Conservation (phyloP, 2,888 invertebrate species). For the Hoplodrina blanda region DNA sequence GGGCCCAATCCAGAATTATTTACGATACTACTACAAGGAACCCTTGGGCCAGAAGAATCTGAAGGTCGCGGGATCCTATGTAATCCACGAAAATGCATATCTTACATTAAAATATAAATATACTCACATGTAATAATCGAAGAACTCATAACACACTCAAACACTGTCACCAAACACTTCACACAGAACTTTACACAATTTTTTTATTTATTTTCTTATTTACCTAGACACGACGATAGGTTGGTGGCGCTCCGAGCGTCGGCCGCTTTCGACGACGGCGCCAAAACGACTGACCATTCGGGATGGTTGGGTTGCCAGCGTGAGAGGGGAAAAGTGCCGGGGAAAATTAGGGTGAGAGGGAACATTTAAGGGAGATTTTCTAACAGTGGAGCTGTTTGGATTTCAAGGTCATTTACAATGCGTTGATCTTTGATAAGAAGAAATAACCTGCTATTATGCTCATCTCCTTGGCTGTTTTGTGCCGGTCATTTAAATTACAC, state of each 20-base stretch:
- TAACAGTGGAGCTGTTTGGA: background rate
- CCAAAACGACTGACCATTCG: slow-evolving; percentile 83
- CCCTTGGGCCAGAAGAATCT: slow-evolving; percentile 52
- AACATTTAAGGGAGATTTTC: slow-evolving; percentile 30
- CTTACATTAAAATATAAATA: slow-evolving; percentile 26
- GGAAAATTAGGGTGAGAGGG: slow-evolving; percentile 54
- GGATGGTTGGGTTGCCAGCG: slow-evolving; percentile 75
- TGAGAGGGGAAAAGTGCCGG: slow-evolving; percentile 60
- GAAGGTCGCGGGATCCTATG: slow-evolving; percentile 56
- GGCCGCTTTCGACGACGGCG: slow-evolving; percentile 77
- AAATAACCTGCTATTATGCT: background rate
- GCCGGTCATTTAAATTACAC: background rate
- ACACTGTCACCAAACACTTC: slow-evolving; percentile 69
- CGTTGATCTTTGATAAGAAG: background rate
- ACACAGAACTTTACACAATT: slow-evolving; percentile 66
- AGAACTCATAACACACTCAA: slow-evolving; percentile 50
- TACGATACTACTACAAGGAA: slow-evolving; percentile 57
- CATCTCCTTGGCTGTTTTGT: background rate
- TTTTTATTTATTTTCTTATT: slow-evolving; percentile 69
- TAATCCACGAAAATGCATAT: slow-evolving; percentile 55
- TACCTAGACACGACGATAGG: slow-evolving; percentile 69
- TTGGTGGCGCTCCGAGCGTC: slow-evolving; percentile 60
- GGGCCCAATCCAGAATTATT: slow-evolving; percentile 56
- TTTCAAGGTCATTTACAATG: slow-evolving; percentile 19
- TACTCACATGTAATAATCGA: slow-evolving; percentile 52